These are phyloP conservation scores for Brachypodius melanocephalos DNA, from an alignment of 2,113 vertebrate genomes.

Conservation along the genomic window DNA sequence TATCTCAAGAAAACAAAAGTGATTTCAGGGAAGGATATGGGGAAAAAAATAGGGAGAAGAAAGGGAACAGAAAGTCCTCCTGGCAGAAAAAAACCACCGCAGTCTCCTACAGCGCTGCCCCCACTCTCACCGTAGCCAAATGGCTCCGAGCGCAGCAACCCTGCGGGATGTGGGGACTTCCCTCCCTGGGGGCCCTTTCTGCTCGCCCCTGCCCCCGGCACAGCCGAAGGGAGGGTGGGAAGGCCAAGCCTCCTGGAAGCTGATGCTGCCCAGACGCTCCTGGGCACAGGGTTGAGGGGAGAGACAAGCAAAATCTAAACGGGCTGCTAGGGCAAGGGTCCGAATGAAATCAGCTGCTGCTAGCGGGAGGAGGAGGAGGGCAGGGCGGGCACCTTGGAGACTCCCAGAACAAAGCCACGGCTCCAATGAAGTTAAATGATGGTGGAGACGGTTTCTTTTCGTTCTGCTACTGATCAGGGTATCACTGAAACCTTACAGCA, in stretches of 20 bases:
- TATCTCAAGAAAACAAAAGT: conserved; percentile 52
- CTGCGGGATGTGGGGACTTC: neutral
- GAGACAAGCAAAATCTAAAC: conserved; percentile 21
- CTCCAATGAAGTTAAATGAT: neutral
- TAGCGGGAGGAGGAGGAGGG: neutral
- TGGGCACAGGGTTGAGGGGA: neutral
- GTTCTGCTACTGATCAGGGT: conserved; percentile 42
- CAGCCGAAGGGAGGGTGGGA: neutral
- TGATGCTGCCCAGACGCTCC: neutral
- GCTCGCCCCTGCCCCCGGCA: neutral
- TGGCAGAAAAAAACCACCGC: neutral
- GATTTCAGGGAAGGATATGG: neutral
- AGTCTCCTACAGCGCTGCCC: neutral
- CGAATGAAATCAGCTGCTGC: conserved; percentile 12
- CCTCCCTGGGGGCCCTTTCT: neutral
- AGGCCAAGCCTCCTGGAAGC: neutral
- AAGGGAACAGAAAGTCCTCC: neutral
- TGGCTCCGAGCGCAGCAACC: neutral
- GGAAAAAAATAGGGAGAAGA: neutral
- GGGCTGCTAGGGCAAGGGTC: conserved; percentile 1
- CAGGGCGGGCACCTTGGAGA: neutral
- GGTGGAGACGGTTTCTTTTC: conserved; percentile 41
- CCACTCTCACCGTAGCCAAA: rapidly evolving
- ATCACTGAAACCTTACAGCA: conserved; percentile 73
- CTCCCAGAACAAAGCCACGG: conserved; percentile 48